These are phyloP conservation scores for Pyrocephalus nanus DNA, from an alignment of 2,797 vertebrate genomes.

Conservation along the genomic window DNA sequence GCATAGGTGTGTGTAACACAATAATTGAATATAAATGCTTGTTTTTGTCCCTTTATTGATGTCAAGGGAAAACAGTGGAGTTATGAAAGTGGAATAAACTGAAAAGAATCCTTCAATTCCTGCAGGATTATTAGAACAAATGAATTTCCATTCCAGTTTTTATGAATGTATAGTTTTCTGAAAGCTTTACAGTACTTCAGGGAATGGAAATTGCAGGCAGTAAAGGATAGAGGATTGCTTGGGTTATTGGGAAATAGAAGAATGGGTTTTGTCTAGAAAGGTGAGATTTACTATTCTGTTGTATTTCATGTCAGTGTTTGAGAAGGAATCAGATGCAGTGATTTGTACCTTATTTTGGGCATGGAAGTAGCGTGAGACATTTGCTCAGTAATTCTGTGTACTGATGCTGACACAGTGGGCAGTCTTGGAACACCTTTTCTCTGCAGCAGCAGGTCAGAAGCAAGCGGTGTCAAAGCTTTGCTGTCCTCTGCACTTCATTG, in stretches of 20 bases:
- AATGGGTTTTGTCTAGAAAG: constrained; percentile 5
- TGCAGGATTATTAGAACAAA: constrained; percentile 32
- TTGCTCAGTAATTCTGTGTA: background rate
- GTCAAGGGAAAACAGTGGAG: constrained; percentile 16
- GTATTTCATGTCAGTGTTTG: constrained; percentile 13
- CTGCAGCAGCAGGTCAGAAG: background rate
- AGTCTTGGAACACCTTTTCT: background rate
- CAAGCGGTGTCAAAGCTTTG: background rate
- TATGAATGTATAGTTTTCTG: constrained; percentile 39
- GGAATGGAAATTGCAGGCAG: constrained; percentile 1
- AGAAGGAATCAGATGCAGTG: background rate
- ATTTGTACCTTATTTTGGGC: background rate
- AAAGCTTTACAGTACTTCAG: constrained; percentile 20
- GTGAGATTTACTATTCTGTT: background rate
- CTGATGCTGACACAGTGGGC: fast-evolving
- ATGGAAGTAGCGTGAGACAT: background rate
- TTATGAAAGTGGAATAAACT: constrained; percentile 39
- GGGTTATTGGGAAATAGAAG: background rate
- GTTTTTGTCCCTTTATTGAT: constrained; percentile 42
- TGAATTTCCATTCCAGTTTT: constrained; percentile 27
- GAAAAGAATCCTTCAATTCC: constrained; percentile 17
- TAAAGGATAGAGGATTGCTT: background rate
- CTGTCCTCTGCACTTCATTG: background rate
- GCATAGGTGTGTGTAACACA: background rate
- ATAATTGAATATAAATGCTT: constrained; percentile 53